These are phyloP conservation scores for Varecia variegata DNA, from an alignment of 2,797 vertebrate genomes.

Conservation along the genomic window DNA sequence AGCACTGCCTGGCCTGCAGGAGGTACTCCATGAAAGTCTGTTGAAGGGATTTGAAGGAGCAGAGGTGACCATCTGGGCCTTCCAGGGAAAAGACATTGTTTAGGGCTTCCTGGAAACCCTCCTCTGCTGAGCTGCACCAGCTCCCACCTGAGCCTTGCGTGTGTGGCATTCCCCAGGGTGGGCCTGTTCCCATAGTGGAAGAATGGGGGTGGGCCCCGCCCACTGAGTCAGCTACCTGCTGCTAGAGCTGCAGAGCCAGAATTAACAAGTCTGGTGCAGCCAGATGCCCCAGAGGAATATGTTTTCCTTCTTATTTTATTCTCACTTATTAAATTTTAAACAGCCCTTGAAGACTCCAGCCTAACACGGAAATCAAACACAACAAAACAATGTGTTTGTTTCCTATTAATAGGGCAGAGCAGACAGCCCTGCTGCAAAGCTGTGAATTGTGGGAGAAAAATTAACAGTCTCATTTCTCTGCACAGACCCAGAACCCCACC, in stretches of 20 bases:
- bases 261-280: conserved; percentile 22
- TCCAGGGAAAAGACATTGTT: background rate
- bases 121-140: background rate
- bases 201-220: background rate
- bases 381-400: conserved; percentile 56
- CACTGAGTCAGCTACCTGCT: background rate
- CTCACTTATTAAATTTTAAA: conserved; percentile 59
- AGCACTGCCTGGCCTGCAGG: background rate
- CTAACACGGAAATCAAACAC: conserved; percentile 46
- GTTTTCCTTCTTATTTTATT: conserved; percentile 57
- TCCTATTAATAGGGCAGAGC: conserved; percentile 50
- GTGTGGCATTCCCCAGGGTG: background rate
- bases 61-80: background rate
- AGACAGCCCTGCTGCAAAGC: conserved; percentile 6
- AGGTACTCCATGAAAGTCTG: background rate
- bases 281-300: conserved; percentile 5
- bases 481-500: background rate
- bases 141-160: background rate
- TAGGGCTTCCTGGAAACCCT: background rate
- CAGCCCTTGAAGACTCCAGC: conserved; percentile 68
- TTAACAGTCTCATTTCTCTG: background rate
- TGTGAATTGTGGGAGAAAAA: conserved; percentile 45
- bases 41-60: background rate
- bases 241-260: background rate
- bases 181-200: background rate